These are phyloP conservation scores for Lithosia quadra DNA, from an alignment of 2,888 invertebrate genomes.

Conservation along the genomic window DNA sequence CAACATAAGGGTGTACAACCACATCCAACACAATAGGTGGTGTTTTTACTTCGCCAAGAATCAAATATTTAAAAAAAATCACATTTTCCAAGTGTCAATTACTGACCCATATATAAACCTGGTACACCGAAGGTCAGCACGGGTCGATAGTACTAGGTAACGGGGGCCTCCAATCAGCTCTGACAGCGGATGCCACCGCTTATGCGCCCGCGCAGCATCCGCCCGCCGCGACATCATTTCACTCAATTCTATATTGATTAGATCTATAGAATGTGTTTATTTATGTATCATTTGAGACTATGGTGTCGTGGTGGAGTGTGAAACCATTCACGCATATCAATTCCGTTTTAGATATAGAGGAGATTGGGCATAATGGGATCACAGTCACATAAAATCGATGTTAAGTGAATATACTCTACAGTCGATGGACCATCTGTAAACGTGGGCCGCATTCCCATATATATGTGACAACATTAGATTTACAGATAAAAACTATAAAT, in stretches of 20 bases:
- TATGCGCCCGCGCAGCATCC: constrained; percentile 45
- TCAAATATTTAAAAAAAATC: too few relatives aligned
- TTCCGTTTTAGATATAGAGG: neutral
- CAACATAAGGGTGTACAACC: too few relatives aligned
- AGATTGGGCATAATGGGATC: neutral
- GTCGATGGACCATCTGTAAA: too few relatives aligned
- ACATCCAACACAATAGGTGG: too few relatives aligned
- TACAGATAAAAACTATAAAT: neutral
- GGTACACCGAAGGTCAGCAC: constrained; percentile 36
- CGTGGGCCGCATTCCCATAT: too few relatives aligned
- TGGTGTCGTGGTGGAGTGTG: neutral
- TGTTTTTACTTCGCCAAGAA: too few relatives aligned
- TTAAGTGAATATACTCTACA: neutral
- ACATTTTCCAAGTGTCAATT: neutral
- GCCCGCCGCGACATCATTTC: constrained; percentile 47
- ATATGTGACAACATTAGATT: too few relatives aligned
- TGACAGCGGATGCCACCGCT: constrained; percentile 52
- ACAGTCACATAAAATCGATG: neutral
- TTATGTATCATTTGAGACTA: constrained; percentile 13
- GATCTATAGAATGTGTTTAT: constrained; percentile 23
- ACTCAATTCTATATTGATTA: constrained; percentile 49
- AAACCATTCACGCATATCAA: neutral
- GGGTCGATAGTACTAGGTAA: constrained; percentile 39
- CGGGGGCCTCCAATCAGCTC: constrained; percentile 53
- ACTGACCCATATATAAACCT: constrained; percentile 26